Conservation (phyloP, 2,113 vertebrate genomes). For the Lamprotornis superbus region DNA sequence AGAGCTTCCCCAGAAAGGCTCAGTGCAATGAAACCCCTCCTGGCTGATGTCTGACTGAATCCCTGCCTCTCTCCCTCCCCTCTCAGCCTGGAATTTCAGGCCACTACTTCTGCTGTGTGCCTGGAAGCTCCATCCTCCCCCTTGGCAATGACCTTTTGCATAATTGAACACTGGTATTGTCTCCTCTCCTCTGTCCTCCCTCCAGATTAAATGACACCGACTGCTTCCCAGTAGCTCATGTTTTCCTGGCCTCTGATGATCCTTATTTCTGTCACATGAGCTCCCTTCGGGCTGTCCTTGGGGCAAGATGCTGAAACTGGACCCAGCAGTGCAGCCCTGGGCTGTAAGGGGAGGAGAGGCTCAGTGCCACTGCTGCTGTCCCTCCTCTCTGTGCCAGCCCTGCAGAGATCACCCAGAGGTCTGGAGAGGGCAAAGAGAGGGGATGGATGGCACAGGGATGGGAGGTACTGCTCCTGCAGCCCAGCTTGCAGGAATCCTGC, state of each 20-base stretch:
- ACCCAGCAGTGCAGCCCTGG: accelerated
- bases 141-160: conserved; percentile 21
- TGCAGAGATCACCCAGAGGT: too few relatives aligned
- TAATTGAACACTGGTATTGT: not conserved
- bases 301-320: accelerated
- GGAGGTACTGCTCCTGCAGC: not conserved
- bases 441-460: not conserved
- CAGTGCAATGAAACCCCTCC: accelerated
- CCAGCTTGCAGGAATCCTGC: not conserved
- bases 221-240: not conserved
- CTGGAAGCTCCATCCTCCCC: not conserved
- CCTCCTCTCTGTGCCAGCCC: not conserved
- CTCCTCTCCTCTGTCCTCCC: not conserved
- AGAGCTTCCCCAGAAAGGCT: not conserved
- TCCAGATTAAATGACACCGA: not conserved
- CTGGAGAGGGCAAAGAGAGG: not conserved
- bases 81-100: not conserved
- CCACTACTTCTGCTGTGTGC: not conserved
- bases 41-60: not conserved
- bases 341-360: not conserved
- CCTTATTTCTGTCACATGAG: accelerated
- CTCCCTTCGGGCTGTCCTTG: not conserved
- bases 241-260: not conserved
- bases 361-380: not conserved
- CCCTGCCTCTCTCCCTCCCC: not conserved